Conservation (phyloP, 2,888 invertebrate genomes). For the Thysanoteuthis rhombus region DNA sequence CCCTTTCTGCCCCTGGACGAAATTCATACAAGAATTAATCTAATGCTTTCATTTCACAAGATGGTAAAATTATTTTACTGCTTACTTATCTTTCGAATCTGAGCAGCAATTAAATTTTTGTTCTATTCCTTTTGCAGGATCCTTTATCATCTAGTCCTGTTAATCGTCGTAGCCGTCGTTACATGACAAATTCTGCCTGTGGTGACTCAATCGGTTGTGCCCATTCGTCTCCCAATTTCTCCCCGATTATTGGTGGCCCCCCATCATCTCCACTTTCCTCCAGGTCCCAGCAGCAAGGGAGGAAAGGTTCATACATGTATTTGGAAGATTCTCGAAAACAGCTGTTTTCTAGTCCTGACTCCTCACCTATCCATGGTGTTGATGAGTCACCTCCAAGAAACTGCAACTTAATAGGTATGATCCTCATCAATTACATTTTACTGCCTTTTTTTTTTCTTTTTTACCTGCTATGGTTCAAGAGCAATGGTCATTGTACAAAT, state of each 20-base stretch:
- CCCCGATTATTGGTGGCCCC: neutral
- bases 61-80: too few species aligned
- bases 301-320: neutral
- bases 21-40: too few species aligned
- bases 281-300: neutral
- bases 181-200: neutral
- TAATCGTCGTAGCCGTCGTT: conserved; percentile 17
- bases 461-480: too few species aligned
- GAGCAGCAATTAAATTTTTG: neutral
- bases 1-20: too few species aligned
- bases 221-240: neutral
- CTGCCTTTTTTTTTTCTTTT: neutral
- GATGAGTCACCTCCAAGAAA: neutral
- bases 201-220: conserved; percentile 14
- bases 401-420: neutral
- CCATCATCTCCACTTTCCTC: conserved; percentile 14
- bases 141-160: conserved; percentile 27
- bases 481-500: too few species aligned
- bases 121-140: neutral
- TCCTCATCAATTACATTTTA: neutral
- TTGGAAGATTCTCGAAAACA: conserved; percentile 22
- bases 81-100: too few species aligned
- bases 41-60: too few species aligned
- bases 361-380: neutral
- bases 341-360: neutral